A percentile compares a stretch with the other conserved stretches of the same genome.
These are phyloP conservation scores for Meles meles DNA, from an alignment of 2,113 vertebrate species.

Conservation along the genomic window DNA sequence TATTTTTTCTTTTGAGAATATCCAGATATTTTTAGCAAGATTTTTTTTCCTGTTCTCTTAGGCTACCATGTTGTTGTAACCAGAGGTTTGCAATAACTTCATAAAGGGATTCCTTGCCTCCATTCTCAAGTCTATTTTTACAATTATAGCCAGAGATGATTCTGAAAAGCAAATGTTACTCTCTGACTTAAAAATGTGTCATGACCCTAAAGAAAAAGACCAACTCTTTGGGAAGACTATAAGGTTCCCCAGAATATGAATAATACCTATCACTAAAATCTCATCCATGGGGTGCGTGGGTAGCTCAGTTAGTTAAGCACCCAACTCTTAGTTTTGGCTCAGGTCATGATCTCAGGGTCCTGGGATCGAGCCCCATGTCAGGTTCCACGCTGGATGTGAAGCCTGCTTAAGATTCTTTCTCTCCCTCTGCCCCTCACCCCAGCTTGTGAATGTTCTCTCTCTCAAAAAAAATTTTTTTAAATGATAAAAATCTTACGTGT, in stretches of 20 bases:
- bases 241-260: neutral
- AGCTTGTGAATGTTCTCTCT: neutral
- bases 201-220: neutral
- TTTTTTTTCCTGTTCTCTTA: neutral
- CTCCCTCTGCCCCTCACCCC: neutral
- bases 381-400: neutral
- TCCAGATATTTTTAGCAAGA: neutral
- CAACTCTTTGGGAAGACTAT: neutral
- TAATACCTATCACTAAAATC: neutral
- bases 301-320: neutral
- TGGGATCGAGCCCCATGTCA: neutral
- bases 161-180: constrained; percentile 30
- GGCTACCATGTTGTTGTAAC: neutral
- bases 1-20: neutral
- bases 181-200: neutral
- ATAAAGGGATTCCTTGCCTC: neutral
- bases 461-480: neutral
- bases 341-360: neutral
- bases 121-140: constrained; percentile 12
- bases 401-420: neutral
- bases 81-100: neutral
- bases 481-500: neutral
- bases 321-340: neutral
- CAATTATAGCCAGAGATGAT: constrained; percentile 1
- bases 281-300: neutral